Evolutionary conservation across 92 coral and sea anemone species (phyloP), one percentile per base, ranked within the genome.

Genomic region (Micromussa lordhowensis): DNA sequence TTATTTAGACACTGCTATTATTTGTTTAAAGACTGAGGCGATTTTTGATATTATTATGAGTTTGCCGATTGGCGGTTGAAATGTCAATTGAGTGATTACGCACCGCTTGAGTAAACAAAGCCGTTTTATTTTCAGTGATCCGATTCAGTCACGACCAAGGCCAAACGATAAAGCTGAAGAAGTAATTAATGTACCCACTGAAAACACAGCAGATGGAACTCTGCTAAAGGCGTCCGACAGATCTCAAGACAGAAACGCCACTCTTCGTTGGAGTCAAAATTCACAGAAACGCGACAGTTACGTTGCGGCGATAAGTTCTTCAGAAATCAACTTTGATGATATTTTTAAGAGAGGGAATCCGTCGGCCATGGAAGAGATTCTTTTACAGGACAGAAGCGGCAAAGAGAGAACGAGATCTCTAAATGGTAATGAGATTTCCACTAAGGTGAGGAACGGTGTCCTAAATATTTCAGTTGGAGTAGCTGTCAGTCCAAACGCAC

Each of bases 201-300:
- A 13, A 34, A 34, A 13, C 78, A 35, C n/a, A 14, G 38, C 58
- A 2, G 29, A 51, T 26, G 53, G 54, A 75, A 31, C 18, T 26
- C 14, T 26, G 70, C 80, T 36, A 18, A 57, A 26, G 26, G 57
- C 34, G 24, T 75, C n/a, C 72, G 49, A 18, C 53, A 55, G 34
- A n/a, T 30, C 71, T 3, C 81, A 59, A 38, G 73, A 24, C 22
- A 61, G 70, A 10, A n/a, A 21, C 17, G 4, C 49, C 21, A 10
- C 78, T 1, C 44, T 84, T 84, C 72, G 81, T 21, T 84, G 88
- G 88, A 84, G 80, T 74, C 88, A 68, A 28, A 3, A 8, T 16
- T 70, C 86, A 16, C 86, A 84, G 81, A 84, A 84, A 30, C 80
- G 88, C 49, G 73, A 84, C 53, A 84, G 88, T 24, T 86, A 86